Percentiles rank a stretch among this genome's conserved stretches.
Evolutionary conservation across 2,888 invertebrate genomes (phyloP).

Genomic region (Axea sp.): DNA sequence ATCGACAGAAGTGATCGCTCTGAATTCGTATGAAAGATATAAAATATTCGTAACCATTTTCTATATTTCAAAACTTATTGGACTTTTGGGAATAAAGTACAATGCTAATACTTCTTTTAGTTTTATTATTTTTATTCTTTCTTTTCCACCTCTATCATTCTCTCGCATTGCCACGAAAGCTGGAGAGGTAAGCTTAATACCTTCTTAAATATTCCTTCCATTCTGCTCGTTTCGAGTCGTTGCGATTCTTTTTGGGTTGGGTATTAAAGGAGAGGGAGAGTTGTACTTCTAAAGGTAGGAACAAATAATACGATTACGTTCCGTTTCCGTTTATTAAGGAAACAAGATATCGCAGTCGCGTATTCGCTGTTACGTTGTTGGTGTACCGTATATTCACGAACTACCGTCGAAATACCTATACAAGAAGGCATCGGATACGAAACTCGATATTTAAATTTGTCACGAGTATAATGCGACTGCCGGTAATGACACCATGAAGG

Average conservation of each 20-base stretch:
- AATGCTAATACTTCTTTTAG: too few relatives aligned
- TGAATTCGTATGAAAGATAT: too few relatives aligned
- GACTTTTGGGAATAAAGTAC: too few relatives aligned
- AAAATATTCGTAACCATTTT: too few relatives aligned
- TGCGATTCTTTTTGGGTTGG: conserved; percentile 63
- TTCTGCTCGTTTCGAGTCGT: conserved; percentile 64
- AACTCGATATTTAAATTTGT: conserved; percentile 78
- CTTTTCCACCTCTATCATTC: conserved; percentile 27
- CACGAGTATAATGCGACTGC: conserved; percentile 72
- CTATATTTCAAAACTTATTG: too few relatives aligned
- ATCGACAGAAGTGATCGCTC: too few relatives aligned
- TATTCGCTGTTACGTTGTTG: conserved; percentile 66
- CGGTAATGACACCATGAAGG: conserved; percentile 65
- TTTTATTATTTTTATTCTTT: conserved; percentile 53
- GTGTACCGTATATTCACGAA: conserved; percentile 62
- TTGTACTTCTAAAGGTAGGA: conserved; percentile 76
- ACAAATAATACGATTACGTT: conserved; percentile 80
- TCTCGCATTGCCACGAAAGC: conserved; percentile 40
- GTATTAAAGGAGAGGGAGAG: conserved; percentile 70
- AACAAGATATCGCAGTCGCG: conserved; percentile 76
- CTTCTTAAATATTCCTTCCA: conserved; percentile 78
- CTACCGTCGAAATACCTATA: conserved; percentile 66
- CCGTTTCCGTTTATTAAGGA: conserved; percentile 80
- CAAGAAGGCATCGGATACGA: conserved; percentile 75
- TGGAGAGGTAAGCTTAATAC: conserved; percentile 74